phyloP scores from a whole-genome alignment of 2,888 invertebrate species.

The Siphlonurus alternatus region DNA sequence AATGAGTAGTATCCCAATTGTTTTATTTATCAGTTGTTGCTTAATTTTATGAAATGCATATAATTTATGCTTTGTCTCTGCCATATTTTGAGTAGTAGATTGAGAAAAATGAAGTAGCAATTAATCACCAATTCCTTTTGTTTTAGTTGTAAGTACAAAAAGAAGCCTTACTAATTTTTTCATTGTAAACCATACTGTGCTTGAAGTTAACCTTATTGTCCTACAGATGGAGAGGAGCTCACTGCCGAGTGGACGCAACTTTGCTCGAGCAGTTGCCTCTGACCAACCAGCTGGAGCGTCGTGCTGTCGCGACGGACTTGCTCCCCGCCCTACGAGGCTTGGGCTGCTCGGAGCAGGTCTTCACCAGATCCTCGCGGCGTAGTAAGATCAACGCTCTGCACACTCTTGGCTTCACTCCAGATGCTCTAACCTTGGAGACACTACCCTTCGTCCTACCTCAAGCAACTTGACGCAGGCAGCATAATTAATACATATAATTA shows the following conservation, averaged over 20 bases:
- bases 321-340: conserved; percentile 49
- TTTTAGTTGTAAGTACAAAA: no score
- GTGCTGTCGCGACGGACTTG: conserved; percentile 45
- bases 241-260: conserved; percentile 24
- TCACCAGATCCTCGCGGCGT: neutral
- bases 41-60: no score
- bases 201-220: no score
- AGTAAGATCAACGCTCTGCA: neutral
- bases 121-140: no score
- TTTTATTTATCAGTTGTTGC: no score
- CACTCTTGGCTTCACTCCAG: neutral
- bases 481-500: neutral
- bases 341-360: conserved; percentile 44
- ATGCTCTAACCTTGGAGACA: neutral
- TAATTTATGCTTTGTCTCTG: no score
- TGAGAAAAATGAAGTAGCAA: no score
- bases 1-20: no score
- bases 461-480: no score
- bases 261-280: conserved; percentile 34
- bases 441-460: neutral
- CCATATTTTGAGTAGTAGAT: no score
- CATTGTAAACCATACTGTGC: no score
- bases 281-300: conserved; percentile 33
- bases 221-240: conserved; percentile 31
- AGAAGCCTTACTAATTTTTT: no score